phyloP scores from a whole-genome alignment of 2,888 invertebrate species.

The Watsonalla binaria region DNA sequence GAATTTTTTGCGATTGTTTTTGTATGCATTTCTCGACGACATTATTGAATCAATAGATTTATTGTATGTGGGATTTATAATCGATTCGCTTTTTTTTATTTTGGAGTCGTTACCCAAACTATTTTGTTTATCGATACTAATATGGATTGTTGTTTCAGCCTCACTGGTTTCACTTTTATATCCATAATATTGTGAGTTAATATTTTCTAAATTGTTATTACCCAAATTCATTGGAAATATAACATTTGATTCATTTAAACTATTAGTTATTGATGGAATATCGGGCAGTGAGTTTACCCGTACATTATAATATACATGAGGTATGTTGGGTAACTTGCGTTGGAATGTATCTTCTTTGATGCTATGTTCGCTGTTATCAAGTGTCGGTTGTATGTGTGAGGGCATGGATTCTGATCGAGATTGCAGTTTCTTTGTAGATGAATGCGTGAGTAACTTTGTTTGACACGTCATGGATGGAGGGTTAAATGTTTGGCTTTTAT shows the following conservation, averaged over 20 bases:
- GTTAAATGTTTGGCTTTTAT: constrained; percentile 20
- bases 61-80: not conserved
- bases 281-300: constrained; percentile 28
- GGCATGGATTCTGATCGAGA: constrained; percentile 21
- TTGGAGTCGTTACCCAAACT: constrained; percentile 27
- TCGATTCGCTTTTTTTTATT: constrained; percentile 8
- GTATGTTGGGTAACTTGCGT: not conserved
- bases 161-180: constrained; percentile 74
- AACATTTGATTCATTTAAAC: constrained; percentile 3
- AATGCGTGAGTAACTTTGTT: constrained; percentile 10
- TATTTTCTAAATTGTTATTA: constrained; percentile 21
- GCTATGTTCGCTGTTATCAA: not conserved
- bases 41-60: constrained; percentile 8
- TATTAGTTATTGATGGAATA: constrained; percentile 20
- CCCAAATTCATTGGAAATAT: constrained; percentile 3
- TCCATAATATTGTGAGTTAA: constrained; percentile 59
- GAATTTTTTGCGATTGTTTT: constrained; percentile 38
- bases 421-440: constrained; percentile 15
- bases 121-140: constrained; percentile 56
- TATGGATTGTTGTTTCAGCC: constrained; percentile 72
- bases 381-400: not conserved
- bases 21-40: constrained; percentile 3
- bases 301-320: not conserved
- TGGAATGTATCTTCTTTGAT: not conserved
- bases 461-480: constrained; percentile 16